Evolutionary conservation across 2,888 invertebrate genomes (phyloP), one percentile per base, ranked within the genome.

Genomic region (Drosophila birchii): DNA sequence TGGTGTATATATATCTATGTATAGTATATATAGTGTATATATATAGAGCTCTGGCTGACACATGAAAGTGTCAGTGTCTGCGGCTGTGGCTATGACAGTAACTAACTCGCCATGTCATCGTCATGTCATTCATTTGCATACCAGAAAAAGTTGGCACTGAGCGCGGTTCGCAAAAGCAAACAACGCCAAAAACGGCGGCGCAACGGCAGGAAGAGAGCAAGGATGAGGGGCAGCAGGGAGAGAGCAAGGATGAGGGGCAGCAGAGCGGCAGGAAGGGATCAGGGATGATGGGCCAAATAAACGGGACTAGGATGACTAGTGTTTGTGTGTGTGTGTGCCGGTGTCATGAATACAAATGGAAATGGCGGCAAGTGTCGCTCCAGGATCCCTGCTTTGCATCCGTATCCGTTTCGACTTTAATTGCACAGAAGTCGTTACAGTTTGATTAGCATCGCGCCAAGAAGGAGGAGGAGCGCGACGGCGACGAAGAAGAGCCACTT

Each of bases 341-440:
- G 64, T 51, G 63, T 26, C 66, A 83, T 83, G 84, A 76, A 80
- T 80, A 81, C 84, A 76, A 80, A 80, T 84, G 73, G 39, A 66
- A 73, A 53, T 36, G n/a, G 34, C 49, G 39, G 47, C 49, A 62
- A 41, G 38, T 59, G 55, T 39, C 53, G 36, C 14, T 38, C 57
- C 41, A 29, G 64, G 44, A 64, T 36, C 14, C 20, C 45, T n/a
- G 53, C 29, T 49, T 20, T 36, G 47, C 34, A 36, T 12, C 32
- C 11, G 26, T n/a, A 14, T 26, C 26, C 9, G 34, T 43, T 63
- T 60, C 45, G 62, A 78, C 75, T 80, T 83, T 80, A 80, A 80
- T 80, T 80, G 81, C 72, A 69, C 55, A 64, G 53, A 26, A 72
- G 68, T 69, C 58, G 62, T 83, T 69, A 72, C 63, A 59, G 67